Conservation (phyloP, 2,113 vertebrate species). For the Emydocephalus ijimae region DNA sequence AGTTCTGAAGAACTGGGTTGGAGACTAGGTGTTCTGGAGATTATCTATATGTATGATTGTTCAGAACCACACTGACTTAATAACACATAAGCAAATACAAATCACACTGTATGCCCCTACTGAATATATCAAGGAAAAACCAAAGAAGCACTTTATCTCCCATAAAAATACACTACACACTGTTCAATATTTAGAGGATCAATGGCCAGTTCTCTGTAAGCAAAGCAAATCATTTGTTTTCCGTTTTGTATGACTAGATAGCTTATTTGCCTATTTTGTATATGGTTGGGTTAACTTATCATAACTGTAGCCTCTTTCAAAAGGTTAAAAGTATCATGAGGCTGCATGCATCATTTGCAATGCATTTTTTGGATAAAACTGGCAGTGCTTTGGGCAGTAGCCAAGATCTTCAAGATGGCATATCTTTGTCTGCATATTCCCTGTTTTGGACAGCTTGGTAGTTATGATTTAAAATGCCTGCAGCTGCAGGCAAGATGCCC, state of each 20-base stretch:
- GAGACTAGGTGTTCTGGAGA: neutral
- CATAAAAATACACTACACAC: neutral
- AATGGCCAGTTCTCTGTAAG: neutral
- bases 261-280: neutral
- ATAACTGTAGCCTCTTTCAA: neutral
- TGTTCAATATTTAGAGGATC: neutral
- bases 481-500: conserved; percentile 18
- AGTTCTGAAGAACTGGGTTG: neutral
- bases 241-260: neutral
- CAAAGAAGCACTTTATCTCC: neutral
- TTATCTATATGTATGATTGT: neutral
- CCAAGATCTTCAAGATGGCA: neutral
- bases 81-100: neutral
- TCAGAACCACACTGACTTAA: neutral
- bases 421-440: neutral
- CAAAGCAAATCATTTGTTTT: neutral
- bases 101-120: neutral
- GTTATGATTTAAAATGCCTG: conserved; percentile 37
- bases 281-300: neutral
- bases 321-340: neutral
- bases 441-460: conserved; percentile 18
- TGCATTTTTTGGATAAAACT: conserved; percentile 15
- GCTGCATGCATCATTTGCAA: conserved; percentile 10
- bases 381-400: neutral
- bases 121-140: neutral